Conservation (phyloP, 2,888 invertebrate genomes). For the Chymomyza amoena region DNA sequence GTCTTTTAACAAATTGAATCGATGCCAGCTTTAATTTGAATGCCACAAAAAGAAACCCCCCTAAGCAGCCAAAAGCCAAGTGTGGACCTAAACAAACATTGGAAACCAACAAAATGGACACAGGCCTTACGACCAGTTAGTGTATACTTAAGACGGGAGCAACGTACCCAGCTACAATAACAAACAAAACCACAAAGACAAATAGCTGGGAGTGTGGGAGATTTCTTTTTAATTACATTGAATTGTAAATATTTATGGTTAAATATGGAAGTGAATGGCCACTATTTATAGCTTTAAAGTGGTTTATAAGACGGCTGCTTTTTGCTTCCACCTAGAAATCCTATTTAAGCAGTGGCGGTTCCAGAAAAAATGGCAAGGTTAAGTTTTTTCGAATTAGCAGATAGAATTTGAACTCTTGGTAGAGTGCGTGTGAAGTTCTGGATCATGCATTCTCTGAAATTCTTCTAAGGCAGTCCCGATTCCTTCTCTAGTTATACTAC, state of each 20-base stretch:
- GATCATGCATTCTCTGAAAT: too few relatives aligned
- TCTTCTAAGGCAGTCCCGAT: too few relatives aligned
- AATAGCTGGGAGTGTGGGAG: background rate
- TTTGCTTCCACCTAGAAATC: too few relatives aligned
- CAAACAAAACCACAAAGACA: background rate
- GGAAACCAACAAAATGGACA: background rate
- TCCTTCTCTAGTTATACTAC: too few relatives aligned
- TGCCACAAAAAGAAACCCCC: background rate
- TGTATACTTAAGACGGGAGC: background rate
- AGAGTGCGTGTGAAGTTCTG: too few relatives aligned
- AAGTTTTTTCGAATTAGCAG: too few relatives aligned
- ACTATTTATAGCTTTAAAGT: background rate
- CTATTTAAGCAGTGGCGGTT: too few relatives aligned
- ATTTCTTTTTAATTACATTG: background rate
- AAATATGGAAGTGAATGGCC: background rate
- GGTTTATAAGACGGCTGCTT: background rate
- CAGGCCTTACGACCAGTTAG: background rate
- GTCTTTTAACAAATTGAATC: background rate
- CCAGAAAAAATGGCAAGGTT: too few relatives aligned
- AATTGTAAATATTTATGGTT: background rate
- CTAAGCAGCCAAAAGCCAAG: background rate
- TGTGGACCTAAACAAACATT: conserved; percentile 1
- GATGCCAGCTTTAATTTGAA: background rate
- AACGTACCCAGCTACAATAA: background rate
- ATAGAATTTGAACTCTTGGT: too few relatives aligned